Conservation (phyloP, 2,888 invertebrate genomes). For the Heliconius erato region DNA sequence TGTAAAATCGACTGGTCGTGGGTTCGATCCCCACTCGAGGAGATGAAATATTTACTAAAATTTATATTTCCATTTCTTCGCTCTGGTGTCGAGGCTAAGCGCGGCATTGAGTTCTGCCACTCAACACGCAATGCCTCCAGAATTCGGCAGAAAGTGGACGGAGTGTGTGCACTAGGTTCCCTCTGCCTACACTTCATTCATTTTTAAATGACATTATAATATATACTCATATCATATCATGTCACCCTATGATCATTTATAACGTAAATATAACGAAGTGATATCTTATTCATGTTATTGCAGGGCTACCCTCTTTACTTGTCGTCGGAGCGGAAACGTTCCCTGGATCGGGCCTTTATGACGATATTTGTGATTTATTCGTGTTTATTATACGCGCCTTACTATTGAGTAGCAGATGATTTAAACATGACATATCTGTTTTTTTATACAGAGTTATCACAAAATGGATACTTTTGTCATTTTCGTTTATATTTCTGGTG, state of each 20-base stretch:
- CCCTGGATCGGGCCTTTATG: background rate
- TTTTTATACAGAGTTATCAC: background rate
- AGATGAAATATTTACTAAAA: too few species aligned
- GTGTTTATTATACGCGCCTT: constrained; percentile 10
- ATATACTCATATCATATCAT: background rate
- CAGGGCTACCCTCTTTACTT: constrained; percentile 19
- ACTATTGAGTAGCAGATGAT: background rate
- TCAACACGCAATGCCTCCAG: too few species aligned
- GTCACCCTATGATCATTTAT: background rate
- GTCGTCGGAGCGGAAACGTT: constrained; percentile 1
- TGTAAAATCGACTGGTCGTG: too few species aligned
- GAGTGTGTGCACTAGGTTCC: too few species aligned
- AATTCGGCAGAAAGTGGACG: too few species aligned
- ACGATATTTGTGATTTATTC: constrained; percentile 1
- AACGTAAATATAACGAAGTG: background rate
- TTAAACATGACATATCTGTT: background rate
- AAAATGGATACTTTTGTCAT: background rate
- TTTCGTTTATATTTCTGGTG: background rate
- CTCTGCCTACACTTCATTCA: too few species aligned
- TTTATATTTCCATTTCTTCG: too few species aligned
- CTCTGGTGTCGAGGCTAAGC: too few species aligned
- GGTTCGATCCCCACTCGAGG: too few species aligned
- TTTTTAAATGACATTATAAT: background rate
- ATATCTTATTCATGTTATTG: constrained; percentile 20
- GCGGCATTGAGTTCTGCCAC: too few species aligned